Evolutionary conservation across 2,113 vertebrate species (phyloP), one percentile per base, ranked within the genome.

Genomic region (Tragelaphus buxtoni): DNA sequence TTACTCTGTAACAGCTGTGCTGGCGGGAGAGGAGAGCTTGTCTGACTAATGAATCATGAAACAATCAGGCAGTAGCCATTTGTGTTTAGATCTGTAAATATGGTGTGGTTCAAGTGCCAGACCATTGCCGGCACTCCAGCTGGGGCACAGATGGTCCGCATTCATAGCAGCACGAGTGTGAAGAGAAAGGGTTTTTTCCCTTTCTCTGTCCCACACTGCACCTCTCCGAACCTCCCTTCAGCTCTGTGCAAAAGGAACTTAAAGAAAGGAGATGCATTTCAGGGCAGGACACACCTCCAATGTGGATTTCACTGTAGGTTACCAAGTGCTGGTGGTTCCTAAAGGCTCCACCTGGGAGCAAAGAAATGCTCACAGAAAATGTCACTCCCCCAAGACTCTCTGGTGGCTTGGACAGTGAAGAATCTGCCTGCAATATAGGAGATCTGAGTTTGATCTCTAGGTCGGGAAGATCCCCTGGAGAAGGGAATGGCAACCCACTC

Each of bases 31-130:
- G 99, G 99, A 99, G 99, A 99, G 99, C 99, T 99, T 99, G 99
- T 99, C 99, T 99, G 99, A 99, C 99, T 99, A 99, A 99, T 99
- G 99, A 99, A 99, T 99, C 99, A 99, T 99, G 99, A 99, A 99
- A 99, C 99, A 99, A 99, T 99, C 99, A 99, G 99, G 99, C 99
- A 99, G 99, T 99, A 99, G 99, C 99, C 99, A 99, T 99, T 99
- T 99, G 99, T 99, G 99, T 99, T 99, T 99, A 99, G 99, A 99
- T 99, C 99, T 99, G 99, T 99, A 99, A 99, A 99, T 99, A 99
- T 99, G 99, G 99, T 99, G 99, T 99, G 99, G 99, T 99, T 99
- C 99, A 99, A 99, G 99, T 99, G 99, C 99, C 99, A 99, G 99
- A 99, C 99, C 99, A 99, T 99, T 99, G 99, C 99, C 99, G 99